Base-by-base conservation (phyloP, 1,140 invertebrate genomes). In the Ooceraea biroi region DNA sequence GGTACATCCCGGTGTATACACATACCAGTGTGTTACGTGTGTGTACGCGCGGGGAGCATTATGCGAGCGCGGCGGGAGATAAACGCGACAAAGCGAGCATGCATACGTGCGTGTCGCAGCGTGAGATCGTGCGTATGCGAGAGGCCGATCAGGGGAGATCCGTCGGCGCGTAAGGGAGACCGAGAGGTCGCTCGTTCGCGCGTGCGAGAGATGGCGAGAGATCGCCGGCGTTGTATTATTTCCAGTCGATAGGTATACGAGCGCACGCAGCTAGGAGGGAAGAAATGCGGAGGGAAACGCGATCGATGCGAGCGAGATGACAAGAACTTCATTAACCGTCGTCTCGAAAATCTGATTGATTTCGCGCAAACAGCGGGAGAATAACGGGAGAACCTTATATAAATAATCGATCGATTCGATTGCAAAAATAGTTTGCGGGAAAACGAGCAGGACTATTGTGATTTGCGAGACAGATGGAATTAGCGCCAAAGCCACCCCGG, bases 241-340 rank as follows among this genome's bases (percentile, higher is more conserved):
- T 77, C 58, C 44, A 77, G 44, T 50, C 73, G 60, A 77, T 77
- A 25, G 36, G n/a, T 44, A n/a, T 55, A 55, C 58, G n/a, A 76
- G 41, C 58, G 44, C n/a, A 46, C 44, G 25, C 12, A 76, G 36
- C 58, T 63, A 25, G 27, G 36, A 19, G 58, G 27, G 36, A 36
- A 36, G 27, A n/a, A 14, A 44, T 5, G 36, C 57, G 25, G 36
- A 63, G 14, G 11, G 25, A 27, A 27, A 27, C 4, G 3, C 3
- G 3, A 44, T 61, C n/a, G n/a, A 58, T 17, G 55, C 44, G 27
- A 61, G 22, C 72, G 8, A 25, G 8, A n/a, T 50, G n/a, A 48
- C 63, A 50, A 77, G 50, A 52, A 11, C 7, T 65, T 65, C 25
- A 17, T 48, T 69, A 12, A 48, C 48, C 17, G 48, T 8, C 36